These are phyloP conservation scores for Vesta saturnalis DNA, from an alignment of 2,888 invertebrate genomes.

Conservation along the genomic window DNA sequence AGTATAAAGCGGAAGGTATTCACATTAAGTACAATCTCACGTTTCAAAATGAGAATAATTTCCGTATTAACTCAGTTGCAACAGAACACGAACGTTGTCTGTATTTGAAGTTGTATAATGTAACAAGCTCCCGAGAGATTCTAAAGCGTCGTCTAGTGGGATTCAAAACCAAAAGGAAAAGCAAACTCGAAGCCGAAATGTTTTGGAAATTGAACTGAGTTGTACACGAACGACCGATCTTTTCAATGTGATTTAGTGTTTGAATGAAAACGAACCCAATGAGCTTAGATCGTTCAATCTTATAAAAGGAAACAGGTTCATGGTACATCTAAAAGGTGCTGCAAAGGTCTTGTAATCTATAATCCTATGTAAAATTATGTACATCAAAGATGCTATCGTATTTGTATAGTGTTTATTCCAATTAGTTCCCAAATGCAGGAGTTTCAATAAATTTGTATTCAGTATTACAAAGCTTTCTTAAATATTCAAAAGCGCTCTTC, in stretches of 20 bases:
- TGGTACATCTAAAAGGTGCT: too few relatives aligned
- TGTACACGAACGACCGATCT: slow-evolving; percentile 13
- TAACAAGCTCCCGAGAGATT: slow-evolving; percentile 32
- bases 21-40: slow-evolving; percentile 12
- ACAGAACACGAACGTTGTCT: slow-evolving; percentile 24
- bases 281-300: slow-evolving; percentile 20
- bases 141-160: slow-evolving; percentile 28
- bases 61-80: slow-evolving; percentile 25
- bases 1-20: slow-evolving; percentile 6
- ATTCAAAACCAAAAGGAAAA: slow-evolving; percentile 31
- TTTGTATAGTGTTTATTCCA: too few relatives aligned
- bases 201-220: slow-evolving; percentile 28
- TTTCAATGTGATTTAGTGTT: slow-evolving; percentile 18
- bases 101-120: slow-evolving; percentile 33
- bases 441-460: too few relatives aligned
- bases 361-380: background rate
- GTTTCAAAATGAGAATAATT: slow-evolving; percentile 25
- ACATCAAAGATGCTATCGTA: too few relatives aligned
- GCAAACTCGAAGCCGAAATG: slow-evolving; percentile 20
- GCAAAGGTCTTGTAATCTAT: background rate
- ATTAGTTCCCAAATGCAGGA: too few relatives aligned
- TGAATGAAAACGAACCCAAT: slow-evolving; percentile 26
- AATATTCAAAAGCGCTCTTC: too few relatives aligned
- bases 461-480: too few relatives aligned
- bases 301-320: too few relatives aligned